Evolutionary conservation across 2,888 invertebrate genomes (phyloP), one percentile per base, ranked within the genome.

Genomic region (Cerceris ruficornis): DNA sequence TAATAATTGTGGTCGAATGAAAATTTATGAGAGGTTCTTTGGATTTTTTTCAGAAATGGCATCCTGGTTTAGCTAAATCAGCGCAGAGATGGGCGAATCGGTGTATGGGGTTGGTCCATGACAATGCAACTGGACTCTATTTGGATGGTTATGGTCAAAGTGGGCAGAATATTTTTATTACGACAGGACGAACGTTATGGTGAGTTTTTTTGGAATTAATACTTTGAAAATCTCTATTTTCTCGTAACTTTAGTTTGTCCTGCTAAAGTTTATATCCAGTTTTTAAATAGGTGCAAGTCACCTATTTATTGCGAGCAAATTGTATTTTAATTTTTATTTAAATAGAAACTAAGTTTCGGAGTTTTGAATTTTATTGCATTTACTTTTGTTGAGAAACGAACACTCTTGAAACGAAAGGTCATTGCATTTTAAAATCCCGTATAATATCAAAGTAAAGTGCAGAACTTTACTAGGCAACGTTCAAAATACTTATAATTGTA

Each of bases 131-230:
- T 28, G 96, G 96, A 72, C 94, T 96, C 75, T 94, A 94, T 75
- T 94, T 95, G 43, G 94, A 95, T 14, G 93, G 94, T 75, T 95
- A 95, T 81, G 97, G 97, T 43, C 93, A 94, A 42, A 97, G 97
- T 89, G 97, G 97, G 2, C 97, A 97, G 91, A 97, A 97, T 91
- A 95, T 97, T 75, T 97, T 97, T 90, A 95, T 96, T 41, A 94
- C 96, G n/a, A 95, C 96, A 2, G 95, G 95, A 82, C 95, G 95
- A 92, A 96, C 96, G 39, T 96, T 96, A 43, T 97, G 97, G 97
- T 96, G 93, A 93, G 93, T 88, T 66, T 50, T 54, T 54, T 68
- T 9, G 62, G 58, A 73, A 52, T 13, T 52, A 52, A 13, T 52
- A 9, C 9, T 52, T n/a, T 52, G 1, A 46, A 46, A 4, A 46